These are phyloP conservation scores for Zeuzera pyrina DNA, from an alignment of 2,888 invertebrate species.

Conservation along the genomic window DNA sequence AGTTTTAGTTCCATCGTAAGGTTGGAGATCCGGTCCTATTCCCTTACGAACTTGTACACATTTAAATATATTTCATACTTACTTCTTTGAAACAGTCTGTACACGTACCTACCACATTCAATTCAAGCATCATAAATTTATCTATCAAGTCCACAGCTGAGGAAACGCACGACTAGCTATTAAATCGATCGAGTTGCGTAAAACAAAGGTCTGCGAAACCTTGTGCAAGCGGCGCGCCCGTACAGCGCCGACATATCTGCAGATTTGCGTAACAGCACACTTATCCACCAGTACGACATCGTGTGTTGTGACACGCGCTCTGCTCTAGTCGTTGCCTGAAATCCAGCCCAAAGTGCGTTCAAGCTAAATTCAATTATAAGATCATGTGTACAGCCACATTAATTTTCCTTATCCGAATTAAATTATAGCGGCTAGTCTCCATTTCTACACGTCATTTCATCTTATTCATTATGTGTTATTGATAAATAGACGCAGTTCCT, in stretches of 20 bases:
- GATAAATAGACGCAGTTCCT: no score
- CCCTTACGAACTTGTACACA: conserved; percentile 25
- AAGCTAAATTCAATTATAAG: no score
- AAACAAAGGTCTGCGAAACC: conserved; percentile 73
- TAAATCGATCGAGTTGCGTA: conserved; percentile 71
- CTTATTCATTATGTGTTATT: no score
- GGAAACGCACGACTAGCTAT: conserved; percentile 67
- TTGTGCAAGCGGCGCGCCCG: conserved; percentile 70
- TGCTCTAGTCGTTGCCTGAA: no score
- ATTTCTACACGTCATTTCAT: no score
- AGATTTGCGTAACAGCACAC: conserved; percentile 71
- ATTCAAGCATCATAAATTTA: conserved; percentile 32
- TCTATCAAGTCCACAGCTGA: conserved; percentile 52
- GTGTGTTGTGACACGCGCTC: conserved; percentile 64
- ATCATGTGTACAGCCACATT: no score
- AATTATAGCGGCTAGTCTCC: no score
- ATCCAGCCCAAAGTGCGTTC: no score
- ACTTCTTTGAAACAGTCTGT: conserved; percentile 22
- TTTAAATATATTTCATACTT: conserved; percentile 16
- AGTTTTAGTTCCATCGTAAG: conserved; percentile 27
- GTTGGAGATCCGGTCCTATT: conserved; percentile 22
- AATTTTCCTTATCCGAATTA: no score
- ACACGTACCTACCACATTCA: conserved; percentile 31
- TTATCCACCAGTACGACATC: conserved; percentile 64
- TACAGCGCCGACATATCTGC: conserved; percentile 65